Base-by-base conservation (phyloP, 2,113 vertebrate species). In the Caracal caracal region DNA sequence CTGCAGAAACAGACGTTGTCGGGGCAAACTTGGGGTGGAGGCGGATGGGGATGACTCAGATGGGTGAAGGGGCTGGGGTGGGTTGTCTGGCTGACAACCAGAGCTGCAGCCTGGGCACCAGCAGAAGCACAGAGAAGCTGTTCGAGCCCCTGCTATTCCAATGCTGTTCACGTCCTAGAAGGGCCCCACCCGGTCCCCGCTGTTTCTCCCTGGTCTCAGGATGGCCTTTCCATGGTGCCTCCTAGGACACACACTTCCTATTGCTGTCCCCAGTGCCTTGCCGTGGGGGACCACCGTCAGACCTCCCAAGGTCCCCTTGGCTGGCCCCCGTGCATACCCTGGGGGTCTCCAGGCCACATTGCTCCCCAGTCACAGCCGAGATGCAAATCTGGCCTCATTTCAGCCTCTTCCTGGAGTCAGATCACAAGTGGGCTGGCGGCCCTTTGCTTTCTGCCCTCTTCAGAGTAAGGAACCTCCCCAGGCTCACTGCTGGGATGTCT, bases 261-360 rank as follows among this genome's bases (percentile, higher is more conserved):
- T 33, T 2, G 13, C 12, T 63, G 6, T 87, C 47, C n/a, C 26
- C 56, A 33, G 24, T 0, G 2, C 37, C 26, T 73, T 5, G 4
- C 2, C 0, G 7, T 17, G 35, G n/a, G 51, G 40, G 22, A 4
- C 30, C 43, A 68, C 33, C 6, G 1, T 15, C 16, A 30, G 43
- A n/a, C 17, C 68, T 40, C 30, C 43, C 2, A 0, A 5, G 35
- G 26, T 73, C 24, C 20, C 30, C 20, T 20, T 71, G 68, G 35
- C 35, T 37, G 35, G 35, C 68, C 20, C 68, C 68, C 20, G 6
- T 71, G 68, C 5, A 24, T 71, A 35, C 35, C 20, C 35, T 35
- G 2, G 0, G 20, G 85, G 12, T 33, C 28, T 35, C 8, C 51
- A 73, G 26, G 51, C 37, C 4, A 22, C 85, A 5, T 49, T 0